Base-by-base conservation (phyloP, 2,113 vertebrate genomes). In the Acinonyx jubatus region DNA sequence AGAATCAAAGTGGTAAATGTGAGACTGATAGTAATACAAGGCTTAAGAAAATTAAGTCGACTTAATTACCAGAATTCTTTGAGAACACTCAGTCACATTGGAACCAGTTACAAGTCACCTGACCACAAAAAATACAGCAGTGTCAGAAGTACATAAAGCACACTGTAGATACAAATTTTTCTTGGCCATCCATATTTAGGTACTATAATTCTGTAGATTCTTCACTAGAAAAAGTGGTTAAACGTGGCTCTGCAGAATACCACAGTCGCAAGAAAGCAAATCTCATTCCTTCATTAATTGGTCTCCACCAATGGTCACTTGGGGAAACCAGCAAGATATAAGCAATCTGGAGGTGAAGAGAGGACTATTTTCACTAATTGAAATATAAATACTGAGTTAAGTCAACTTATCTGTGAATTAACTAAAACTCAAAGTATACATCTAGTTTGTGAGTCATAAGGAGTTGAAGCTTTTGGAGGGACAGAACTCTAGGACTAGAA, bases 221-320 rank as follows among this genome's bases (percentile, higher is more conserved):
- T 97, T 97, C 95, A 97, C 61, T 97, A 96, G 76, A 97, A 98
- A 97, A 97, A 98, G 98, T 98, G 96, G 98, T 97, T 98, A 98
- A 96, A 29, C 50, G 41, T 97, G 91, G 90, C 88, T 98, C 92
- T 97, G 94, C 63, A 96, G 97, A 97, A 86, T 95, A 97, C 88
- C 84, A 97, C 94, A 98, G 97, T 96, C 89, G 88, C 87, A 94
- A 98, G 85, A 97, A 97, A 98, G 84, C 63, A 45, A 96, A 96
- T 97, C 84, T 97, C 92, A 98, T 95, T 98, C 97, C 94, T 98
- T 98, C 97, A 98, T 94, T 96, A 96, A 97, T 71, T 98, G 92
- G 87, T 96, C 88, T 95, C 97, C 92, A 97, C 95, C 84, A 97
- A 96, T 85, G 92, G 80, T 95, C 97, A 97, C 45, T 95, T 96